phyloP scores from a whole-genome alignment of 2,888 invertebrate species.

The Tanypteryx hageni region DNA sequence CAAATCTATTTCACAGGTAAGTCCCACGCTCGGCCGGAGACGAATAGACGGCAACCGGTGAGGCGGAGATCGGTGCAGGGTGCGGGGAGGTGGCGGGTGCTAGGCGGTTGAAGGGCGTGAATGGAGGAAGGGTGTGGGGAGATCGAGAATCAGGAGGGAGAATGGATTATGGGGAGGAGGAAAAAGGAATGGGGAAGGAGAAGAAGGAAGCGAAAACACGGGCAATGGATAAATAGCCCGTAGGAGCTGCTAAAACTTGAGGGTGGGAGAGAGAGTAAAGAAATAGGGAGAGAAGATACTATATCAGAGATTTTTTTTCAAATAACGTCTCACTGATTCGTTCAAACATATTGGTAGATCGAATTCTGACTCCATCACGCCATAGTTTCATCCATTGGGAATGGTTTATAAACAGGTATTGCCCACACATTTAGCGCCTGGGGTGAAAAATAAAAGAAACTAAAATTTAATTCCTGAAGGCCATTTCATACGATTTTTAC shows the following conservation, averaged over 20 bases:
- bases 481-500: no score
- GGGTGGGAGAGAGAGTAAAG: not conserved
- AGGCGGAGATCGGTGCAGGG: not conserved
- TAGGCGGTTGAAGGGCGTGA: not conserved
- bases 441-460: no score
- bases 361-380: no score
- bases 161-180: not conserved
- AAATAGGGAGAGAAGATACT: not conserved
- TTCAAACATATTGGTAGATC: no score
- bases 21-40: not conserved
- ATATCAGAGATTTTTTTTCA: no score
- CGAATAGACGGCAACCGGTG: not conserved
- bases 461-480: no score
- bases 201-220: not conserved
- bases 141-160: not conserved
- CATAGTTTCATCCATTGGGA: no score
- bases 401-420: no score
- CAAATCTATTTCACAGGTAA: conserved; percentile 54
- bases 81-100: not conserved
- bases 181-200: not conserved
- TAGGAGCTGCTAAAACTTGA: no score
- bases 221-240: no score
- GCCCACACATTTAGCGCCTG: no score
- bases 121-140: not conserved
- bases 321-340: no score